Base-by-base conservation (phyloP, 2,888 invertebrate genomes). In the Cremastobaeus sp. region DNA sequence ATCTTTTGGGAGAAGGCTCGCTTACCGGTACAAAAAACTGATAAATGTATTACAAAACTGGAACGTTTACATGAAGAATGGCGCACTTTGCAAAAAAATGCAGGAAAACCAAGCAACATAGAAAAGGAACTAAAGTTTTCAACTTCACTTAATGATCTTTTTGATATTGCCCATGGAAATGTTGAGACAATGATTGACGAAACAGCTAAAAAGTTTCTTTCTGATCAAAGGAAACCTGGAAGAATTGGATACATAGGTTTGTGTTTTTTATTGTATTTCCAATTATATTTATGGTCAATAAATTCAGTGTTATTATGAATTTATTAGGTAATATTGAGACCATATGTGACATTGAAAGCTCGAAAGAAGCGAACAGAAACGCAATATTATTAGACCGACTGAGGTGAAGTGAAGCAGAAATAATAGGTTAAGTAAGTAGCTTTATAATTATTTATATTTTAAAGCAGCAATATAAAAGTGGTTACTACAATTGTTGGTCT, bases 21-120 rank as follows among this genome's bases (percentile, higher is more conserved):
- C 32, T 64, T 75, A 21, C 68, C 75, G 30, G 64, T 52, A 35
- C 59, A 73, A 65, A 41, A 57, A 9, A 43, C 39, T 20, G 41
- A 30, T 8, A 54, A 64, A 34, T 77, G 78, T 55, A 60, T 76
- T 25, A 41, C 74, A 18, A 81, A 78, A 76, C 55, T 78, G 34
- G 72, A 77, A 50, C 72, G 64, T 37, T 74, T 84, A 43, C 76
- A 82, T 20, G 18, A 81, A 65, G 76, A 77, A 81, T 83, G 82
- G 84, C 77, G 81, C 52, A 79, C 80, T 20, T 69, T 84, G 76
- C 82, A 79, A 80, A 76, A 74, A 73, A 80, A 81, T 74, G 55
- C 32, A n/a, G 70, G 75, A 64, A 78, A 76, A 77, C 62, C 68
- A 35, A 37, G 14, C 5, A 71, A 74, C 41, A 37, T 1, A 20